phyloP scores from a whole-genome alignment of 2,113 vertebrate species.

The Oplegnathus fasciatus region DNA sequence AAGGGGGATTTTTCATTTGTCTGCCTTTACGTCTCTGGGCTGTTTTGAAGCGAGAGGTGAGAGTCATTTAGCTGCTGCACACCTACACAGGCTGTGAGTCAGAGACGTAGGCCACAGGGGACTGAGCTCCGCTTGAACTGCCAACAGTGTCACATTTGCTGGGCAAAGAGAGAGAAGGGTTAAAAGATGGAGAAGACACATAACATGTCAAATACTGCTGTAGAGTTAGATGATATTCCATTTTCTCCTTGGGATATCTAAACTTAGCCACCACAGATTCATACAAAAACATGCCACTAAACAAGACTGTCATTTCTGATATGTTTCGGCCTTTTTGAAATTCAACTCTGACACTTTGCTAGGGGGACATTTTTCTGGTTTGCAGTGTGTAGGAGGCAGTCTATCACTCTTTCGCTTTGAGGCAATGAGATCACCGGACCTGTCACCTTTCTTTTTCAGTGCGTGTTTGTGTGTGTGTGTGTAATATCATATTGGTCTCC shows the following conservation, averaged over 20 bases:
- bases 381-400: constrained; percentile 70
- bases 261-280: neutral
- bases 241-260: constrained; percentile 14
- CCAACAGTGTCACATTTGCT: constrained; percentile 48
- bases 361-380: constrained; percentile 67
- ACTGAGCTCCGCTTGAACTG: constrained; percentile 54
- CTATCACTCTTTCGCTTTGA: constrained; percentile 72
- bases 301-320: constrained; percentile 33
- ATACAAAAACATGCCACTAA: constrained; percentile 14
- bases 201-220: neutral
- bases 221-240: neutral
- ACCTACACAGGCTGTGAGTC: constrained; percentile 62
- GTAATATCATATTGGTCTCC: constrained; percentile 76
- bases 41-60: constrained; percentile 36
- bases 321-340: constrained; percentile 70
- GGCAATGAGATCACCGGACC: constrained; percentile 79
- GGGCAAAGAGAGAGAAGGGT: constrained; percentile 37
- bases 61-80: constrained; percentile 57
- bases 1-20: constrained; percentile 56
- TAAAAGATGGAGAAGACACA: neutral
- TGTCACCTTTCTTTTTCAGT: constrained; percentile 68
- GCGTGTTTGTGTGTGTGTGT: constrained; percentile 41
- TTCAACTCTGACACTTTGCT: constrained; percentile 66
- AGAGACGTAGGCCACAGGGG: constrained; percentile 33
- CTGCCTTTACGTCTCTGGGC: neutral